Percentiles rank a stretch among this genome's conserved stretches.
These are phyloP conservation scores for Mesorhabditis spiculigera DNA, from an alignment of 2,888 invertebrate species.

Conservation along the genomic window DNA sequence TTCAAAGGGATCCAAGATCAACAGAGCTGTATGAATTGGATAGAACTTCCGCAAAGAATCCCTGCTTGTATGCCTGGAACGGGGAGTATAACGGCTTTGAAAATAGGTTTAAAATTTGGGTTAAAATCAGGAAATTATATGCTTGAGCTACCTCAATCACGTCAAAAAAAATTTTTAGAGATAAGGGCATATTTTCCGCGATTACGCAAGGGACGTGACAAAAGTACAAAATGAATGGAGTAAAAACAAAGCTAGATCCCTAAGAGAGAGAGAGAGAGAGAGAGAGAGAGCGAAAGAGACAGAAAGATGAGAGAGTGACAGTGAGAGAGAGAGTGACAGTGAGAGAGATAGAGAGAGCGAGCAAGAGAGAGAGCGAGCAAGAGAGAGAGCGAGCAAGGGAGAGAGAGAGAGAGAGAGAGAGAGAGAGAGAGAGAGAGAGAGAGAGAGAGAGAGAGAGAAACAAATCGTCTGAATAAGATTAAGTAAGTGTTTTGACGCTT, in stretches of 20 bases:
- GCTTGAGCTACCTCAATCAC: too few species aligned
- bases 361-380: neutral
- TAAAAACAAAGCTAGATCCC: slow-evolving; percentile 10
- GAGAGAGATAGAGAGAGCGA: neutral
- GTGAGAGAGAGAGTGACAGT: slow-evolving; percentile 4
- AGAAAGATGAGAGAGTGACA: slow-evolving; percentile 14
- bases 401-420: neutral
- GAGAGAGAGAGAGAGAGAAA: slow-evolving; percentile 9
- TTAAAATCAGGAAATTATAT: too few species aligned
- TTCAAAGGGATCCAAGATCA: too few species aligned
- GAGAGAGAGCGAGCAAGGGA: neutral
- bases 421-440: slow-evolving; percentile 8
- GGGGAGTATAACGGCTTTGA: too few species aligned
- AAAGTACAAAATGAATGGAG: too few species aligned
- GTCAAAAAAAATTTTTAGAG: too few species aligned
- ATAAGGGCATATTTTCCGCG: too few species aligned
- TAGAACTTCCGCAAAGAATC: too few species aligned
- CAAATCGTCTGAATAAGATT: neutral
- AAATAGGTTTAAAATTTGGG: too few species aligned
- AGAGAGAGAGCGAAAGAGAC: slow-evolving; percentile 10
- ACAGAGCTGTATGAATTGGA: too few species aligned
- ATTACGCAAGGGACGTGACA: too few species aligned
- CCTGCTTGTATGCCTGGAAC: too few species aligned
- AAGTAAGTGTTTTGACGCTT: neutral
- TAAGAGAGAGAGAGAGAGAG: slow-evolving; percentile 9